These are phyloP conservation scores for Phyllotreta striolata DNA, from an alignment of 2,888 invertebrate species.

Conservation along the genomic window DNA sequence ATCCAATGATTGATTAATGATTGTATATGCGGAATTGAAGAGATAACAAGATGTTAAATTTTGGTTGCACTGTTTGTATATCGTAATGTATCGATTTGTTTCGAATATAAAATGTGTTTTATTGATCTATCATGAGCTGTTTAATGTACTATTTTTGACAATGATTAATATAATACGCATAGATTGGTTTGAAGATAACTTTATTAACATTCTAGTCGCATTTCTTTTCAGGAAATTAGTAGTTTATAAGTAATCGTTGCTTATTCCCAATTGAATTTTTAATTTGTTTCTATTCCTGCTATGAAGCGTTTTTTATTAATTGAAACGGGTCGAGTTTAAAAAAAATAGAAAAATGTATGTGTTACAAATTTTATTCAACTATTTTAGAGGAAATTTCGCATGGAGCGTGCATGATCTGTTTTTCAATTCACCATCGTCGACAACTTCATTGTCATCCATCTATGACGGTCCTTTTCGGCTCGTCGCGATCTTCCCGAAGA, in stretches of 20 bases:
- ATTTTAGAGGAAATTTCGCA: too few relatives aligned
- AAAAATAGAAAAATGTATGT: too few relatives aligned
- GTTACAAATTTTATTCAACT: too few relatives aligned
- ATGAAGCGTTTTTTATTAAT: too few relatives aligned
- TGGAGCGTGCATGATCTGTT: conserved; percentile 24
- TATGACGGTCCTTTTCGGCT: conserved; percentile 25
- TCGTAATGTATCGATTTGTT: too few relatives aligned
- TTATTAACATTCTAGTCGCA: conserved; percentile 2
- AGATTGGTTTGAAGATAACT: neutral
- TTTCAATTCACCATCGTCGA: conserved; percentile 18
- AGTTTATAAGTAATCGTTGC: neutral
- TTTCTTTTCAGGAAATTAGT: conserved; percentile 2
- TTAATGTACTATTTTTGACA: too few relatives aligned
- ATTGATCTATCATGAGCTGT: too few relatives aligned
- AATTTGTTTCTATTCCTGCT: conserved; percentile 1
- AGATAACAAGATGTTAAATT: conserved; percentile 19
- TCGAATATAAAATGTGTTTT: too few relatives aligned
- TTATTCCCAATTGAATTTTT: neutral
- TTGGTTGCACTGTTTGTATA: conserved; percentile 12
- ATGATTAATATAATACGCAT: conserved; percentile 10
- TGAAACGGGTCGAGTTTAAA: too few relatives aligned
- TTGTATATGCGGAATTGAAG: conserved; percentile 27
- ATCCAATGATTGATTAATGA: conserved; percentile 46
- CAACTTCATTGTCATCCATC: conserved; percentile 30
- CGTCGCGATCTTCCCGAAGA: conserved; percentile 27